A percentile compares a stretch with the other conserved stretches of the same genome.
Conservation (phyloP, 2,113 vertebrate species). For the Oriolus oriolus region DNA sequence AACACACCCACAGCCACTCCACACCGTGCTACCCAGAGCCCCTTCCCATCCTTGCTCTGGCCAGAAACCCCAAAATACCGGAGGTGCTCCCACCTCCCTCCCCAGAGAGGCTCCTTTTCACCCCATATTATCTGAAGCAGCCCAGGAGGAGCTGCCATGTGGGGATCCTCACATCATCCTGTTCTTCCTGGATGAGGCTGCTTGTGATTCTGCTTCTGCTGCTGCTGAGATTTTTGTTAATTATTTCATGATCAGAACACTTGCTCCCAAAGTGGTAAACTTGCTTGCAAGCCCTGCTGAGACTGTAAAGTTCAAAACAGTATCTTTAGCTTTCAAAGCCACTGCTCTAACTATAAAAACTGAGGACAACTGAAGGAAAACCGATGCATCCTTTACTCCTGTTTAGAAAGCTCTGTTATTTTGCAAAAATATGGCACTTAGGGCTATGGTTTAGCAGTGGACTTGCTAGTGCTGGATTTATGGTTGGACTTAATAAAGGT, state of each 20-base stretch:
- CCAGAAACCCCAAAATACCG: background rate
- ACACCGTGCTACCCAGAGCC: accelerated
- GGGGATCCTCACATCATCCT: accelerated
- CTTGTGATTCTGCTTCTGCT: background rate
- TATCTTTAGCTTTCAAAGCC: background rate
- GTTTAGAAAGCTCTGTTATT: background rate
- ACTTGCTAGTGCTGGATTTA: background rate
- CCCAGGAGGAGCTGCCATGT: accelerated
- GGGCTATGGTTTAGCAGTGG: background rate
- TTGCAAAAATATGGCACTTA: background rate
- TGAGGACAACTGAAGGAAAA: background rate
- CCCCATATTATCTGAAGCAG: accelerated
- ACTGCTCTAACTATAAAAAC: background rate
- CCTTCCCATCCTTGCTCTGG: background rate
- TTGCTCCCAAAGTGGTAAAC: background rate
- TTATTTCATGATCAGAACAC: background rate
- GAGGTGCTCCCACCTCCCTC: background rate
- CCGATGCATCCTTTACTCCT: background rate
- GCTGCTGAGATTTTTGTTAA: background rate
- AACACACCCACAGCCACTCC: background rate
- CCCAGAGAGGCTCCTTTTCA: accelerated
- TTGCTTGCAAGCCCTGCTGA: background rate
- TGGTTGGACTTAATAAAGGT: background rate
- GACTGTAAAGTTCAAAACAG: background rate
- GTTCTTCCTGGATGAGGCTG: background rate